Evolutionary conservation across 2,888 invertebrate genomes (phyloP), one percentile per base, ranked within the genome.

Genomic region (Caenorhabditis uteleia): DNA sequence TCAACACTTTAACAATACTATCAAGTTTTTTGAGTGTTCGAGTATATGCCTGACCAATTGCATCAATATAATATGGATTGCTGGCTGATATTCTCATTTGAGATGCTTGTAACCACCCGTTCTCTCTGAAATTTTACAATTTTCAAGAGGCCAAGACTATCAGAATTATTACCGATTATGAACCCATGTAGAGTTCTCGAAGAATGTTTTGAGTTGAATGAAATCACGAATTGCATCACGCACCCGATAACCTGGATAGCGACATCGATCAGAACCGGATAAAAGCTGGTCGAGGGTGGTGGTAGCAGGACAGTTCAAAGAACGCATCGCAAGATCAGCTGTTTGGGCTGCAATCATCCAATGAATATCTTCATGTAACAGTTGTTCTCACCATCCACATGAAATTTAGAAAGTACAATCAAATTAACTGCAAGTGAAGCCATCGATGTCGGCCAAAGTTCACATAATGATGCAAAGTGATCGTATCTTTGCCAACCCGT

Each of bases 401-500:
- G 62, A 51, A 61, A 71, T 33, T 68, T 70, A n/a, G 68, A 54
- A 14, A 70, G 21, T 33, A 72, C 67, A 14, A 55, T 50, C 44
- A 72, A 44, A 39, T 67, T 69, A 21, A 76, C 33, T 8, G 72
- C 75, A 16, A 76, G 51, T 6, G 74, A 65, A 16, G 68, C 49
- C 68, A 74, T 74, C 2, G 75, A 76, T 27, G 74, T 68, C 29
- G 75, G 75, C 60, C 64, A 67, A 8, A 70, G 50, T 53, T 76
- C 75, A 46, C 72, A 72, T 1, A 76, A 44, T 3, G 67, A 64
- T 6, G 75, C 72, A 33, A 76, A 76, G 45, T 76, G 75, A 44
- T 76, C 75, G 39, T 76, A 76, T 64, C 74, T 65, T 36, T 71
- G 70, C 75, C 75, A 75, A 14, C 75, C 75, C n/a, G 75, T 75